Evolutionary conservation across 2,113 vertebrate genomes (phyloP).

Genomic region (Brevimyrus niger): DNA sequence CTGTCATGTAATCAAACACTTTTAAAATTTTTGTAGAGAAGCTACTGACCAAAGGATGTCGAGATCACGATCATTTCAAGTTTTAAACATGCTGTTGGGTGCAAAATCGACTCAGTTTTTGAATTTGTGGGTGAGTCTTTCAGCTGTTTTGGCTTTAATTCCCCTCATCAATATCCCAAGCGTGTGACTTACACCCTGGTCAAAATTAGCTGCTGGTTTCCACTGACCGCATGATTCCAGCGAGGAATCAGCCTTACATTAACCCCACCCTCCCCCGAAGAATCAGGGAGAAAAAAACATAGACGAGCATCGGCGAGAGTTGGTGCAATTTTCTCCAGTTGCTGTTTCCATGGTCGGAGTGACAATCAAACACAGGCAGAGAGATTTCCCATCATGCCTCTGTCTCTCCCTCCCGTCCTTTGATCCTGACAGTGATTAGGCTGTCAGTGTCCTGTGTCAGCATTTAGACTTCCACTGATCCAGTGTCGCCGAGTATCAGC

Average conservation of each 20-base stretch:
- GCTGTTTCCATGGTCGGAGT: background rate
- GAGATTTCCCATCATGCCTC: conserved; percentile 5
- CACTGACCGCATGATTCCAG: background rate
- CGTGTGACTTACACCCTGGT: background rate
- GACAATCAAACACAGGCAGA: conserved; percentile 11
- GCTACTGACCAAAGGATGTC: background rate
- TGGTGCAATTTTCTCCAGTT: background rate
- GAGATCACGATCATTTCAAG: background rate
- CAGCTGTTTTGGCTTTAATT: background rate
- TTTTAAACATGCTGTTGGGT: background rate
- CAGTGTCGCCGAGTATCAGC: conserved; percentile 27
- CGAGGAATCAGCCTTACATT: background rate
- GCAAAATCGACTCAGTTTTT: background rate
- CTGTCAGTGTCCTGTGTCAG: conserved; percentile 36
- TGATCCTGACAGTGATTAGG: conserved; percentile 37
- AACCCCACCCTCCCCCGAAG: background rate
- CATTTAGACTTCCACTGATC: conserved; percentile 20
- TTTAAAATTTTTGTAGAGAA: background rate
- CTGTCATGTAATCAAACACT: conserved; percentile 8
- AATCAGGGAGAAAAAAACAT: background rate
- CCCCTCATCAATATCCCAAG: background rate
- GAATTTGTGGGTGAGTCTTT: background rate
- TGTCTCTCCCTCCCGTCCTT: conserved; percentile 18
- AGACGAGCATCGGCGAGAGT: background rate
- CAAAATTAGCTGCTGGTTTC: background rate